Evolutionary conservation across 2,888 invertebrate genomes (phyloP).

Genomic region (Ochropleura plecta): DNA sequence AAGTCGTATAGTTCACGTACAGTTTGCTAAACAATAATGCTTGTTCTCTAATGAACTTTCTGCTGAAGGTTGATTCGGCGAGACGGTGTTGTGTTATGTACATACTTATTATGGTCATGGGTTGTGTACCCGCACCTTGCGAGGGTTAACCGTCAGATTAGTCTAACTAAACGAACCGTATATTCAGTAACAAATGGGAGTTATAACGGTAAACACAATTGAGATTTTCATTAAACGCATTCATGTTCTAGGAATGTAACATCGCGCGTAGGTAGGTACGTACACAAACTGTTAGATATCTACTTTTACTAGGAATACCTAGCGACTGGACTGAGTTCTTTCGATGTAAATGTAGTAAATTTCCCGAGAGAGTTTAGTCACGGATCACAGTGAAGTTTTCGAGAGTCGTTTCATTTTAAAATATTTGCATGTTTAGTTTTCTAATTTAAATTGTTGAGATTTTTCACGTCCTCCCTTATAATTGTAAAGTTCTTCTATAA

Average conservation of each 20-base stretch:
- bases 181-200: slow-evolving; percentile 9
- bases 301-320: slow-evolving; percentile 20
- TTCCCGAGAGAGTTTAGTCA: slow-evolving; percentile 54
- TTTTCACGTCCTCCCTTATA: not conserved
- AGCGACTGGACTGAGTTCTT: slow-evolving; percentile 33
- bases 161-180: not conserved
- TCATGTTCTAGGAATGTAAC: slow-evolving; percentile 15
- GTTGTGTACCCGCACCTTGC: slow-evolving; percentile 3
- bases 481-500: not conserved
- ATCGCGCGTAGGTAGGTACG: not conserved
- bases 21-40: slow-evolving; percentile 27
- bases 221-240: slow-evolving; percentile 10
- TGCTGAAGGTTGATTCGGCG: slow-evolving; percentile 49
- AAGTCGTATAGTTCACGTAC: slow-evolving; percentile 46
- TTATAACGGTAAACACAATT: not conserved
- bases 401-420: slow-evolving; percentile 29
- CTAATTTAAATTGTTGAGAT: slow-evolving; percentile 3
- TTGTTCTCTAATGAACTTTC: slow-evolving; percentile 47
- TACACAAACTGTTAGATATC: slow-evolving; percentile 9
- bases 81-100: slow-evolving; percentile 38
- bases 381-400: slow-evolving; percentile 40
- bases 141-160: slow-evolving; percentile 22
- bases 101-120: slow-evolving; percentile 20
- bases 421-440: slow-evolving; percentile 9
- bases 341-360: slow-evolving; percentile 51